Conservation (phyloP, 2,888 invertebrate genomes). For the Eucriotettix oculatus region DNA sequence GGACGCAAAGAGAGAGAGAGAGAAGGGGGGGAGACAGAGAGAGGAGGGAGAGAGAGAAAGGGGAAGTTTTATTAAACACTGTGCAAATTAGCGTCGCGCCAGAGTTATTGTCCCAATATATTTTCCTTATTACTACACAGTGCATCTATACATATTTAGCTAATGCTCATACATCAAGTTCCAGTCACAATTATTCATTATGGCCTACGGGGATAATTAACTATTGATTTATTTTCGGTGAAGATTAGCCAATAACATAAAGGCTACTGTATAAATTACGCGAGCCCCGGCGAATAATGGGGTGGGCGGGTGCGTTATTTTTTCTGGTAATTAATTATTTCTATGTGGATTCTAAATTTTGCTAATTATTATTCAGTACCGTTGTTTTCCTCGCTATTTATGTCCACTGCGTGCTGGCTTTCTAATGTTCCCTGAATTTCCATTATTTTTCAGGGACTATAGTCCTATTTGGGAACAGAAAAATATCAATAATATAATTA, state of each 20-base stretch:
- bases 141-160: neutral
- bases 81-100: neutral
- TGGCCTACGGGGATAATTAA: slow-evolving; percentile 2
- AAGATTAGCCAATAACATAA: neutral
- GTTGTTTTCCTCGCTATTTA: too few relatives aligned
- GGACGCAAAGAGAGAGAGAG: too few relatives aligned
- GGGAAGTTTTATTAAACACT: neutral
- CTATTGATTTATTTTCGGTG: slow-evolving; percentile 7
- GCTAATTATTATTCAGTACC: neutral
- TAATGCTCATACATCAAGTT: slow-evolving; percentile 1
- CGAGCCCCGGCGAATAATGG: neutral
- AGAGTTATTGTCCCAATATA: slow-evolving; percentile 3
- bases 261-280: neutral
- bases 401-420: too few relatives aligned
- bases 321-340: neutral
- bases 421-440: too few relatives aligned
- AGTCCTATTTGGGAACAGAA: too few relatives aligned
- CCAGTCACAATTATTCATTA: slow-evolving; percentile 3
- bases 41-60: too few relatives aligned
- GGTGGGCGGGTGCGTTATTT: neutral
- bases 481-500: too few relatives aligned
- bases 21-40: too few relatives aligned
- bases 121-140: slow-evolving; percentile 1
- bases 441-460: too few relatives aligned
- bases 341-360: neutral